A percentile compares a stretch with the other conserved stretches of the same genome.
These are phyloP conservation scores for Psilopsiagon aymara DNA, from an alignment of 2,113 vertebrate genomes.

Conservation along the genomic window DNA sequence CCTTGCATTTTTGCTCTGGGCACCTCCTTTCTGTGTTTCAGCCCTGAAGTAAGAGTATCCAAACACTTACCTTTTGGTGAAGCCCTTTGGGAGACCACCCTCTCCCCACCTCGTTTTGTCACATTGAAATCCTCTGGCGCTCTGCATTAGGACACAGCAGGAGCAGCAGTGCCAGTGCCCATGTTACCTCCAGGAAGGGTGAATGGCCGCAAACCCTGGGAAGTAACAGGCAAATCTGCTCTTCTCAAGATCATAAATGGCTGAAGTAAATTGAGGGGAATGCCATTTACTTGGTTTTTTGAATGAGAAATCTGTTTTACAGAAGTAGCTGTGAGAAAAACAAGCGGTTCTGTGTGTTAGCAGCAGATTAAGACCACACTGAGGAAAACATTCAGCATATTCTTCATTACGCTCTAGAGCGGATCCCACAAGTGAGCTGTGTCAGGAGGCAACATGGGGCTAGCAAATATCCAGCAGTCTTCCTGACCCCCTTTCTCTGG, in stretches of 20 bases:
- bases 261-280: neutral
- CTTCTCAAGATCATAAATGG: neutral
- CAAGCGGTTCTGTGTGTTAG: neutral
- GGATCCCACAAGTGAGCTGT: neutral
- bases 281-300: neutral
- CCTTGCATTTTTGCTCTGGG: neutral
- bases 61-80: neutral
- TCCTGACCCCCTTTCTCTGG: neutral
- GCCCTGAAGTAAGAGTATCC: neutral
- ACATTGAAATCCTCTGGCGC: neutral
- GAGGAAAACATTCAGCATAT: neutral
- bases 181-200: neutral
- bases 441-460: neutral
- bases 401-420: neutral
- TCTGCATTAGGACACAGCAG: neutral
- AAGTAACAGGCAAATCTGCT: neutral
- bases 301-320: neutral
- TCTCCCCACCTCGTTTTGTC: neutral
- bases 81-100: neutral
- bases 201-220: neutral
- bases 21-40: neutral
- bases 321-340: neutral
- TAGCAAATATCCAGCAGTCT: constrained; percentile 17
- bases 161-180: neutral
- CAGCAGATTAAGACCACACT: neutral